These are phyloP conservation scores for Malurus alboscapulatus DNA, from an alignment of 2,113 vertebrate species.

Conservation along the genomic window DNA sequence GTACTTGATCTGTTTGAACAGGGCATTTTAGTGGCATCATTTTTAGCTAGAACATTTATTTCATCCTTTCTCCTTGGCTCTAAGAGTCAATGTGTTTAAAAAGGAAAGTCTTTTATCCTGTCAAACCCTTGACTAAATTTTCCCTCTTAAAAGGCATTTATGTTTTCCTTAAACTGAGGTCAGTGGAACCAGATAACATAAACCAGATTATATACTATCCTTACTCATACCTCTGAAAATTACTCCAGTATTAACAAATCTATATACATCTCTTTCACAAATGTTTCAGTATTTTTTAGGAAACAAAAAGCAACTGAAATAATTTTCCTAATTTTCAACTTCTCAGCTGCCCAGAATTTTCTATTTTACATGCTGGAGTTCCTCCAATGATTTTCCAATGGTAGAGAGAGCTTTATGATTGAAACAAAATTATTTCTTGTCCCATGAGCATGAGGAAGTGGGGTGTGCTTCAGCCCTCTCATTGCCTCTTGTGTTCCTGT, in stretches of 20 bases:
- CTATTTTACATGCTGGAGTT: neutral
- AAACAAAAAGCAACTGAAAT: neutral
- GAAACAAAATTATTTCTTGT: neutral
- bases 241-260: neutral
- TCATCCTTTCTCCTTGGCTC: neutral
- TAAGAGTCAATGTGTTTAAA: neutral
- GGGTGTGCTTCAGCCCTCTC: neutral
- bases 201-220: neutral
- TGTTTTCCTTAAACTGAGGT: neutral
- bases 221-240: neutral
- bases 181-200: neutral
- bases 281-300: neutral
- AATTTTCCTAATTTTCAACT: neutral
- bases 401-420: neutral
- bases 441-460: neutral
- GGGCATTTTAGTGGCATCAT: neutral
- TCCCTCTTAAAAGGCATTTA: neutral
- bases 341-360: constrained; percentile 4
- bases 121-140: neutral
- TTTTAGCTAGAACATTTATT: neutral
- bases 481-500: neutral
- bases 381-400: neutral
- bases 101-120: neutral
- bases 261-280: neutral
- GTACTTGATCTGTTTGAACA: neutral